Evolutionary conservation across 1,140 invertebrate species (phyloP).

Genomic region (Habropoda laboriosa): DNA sequence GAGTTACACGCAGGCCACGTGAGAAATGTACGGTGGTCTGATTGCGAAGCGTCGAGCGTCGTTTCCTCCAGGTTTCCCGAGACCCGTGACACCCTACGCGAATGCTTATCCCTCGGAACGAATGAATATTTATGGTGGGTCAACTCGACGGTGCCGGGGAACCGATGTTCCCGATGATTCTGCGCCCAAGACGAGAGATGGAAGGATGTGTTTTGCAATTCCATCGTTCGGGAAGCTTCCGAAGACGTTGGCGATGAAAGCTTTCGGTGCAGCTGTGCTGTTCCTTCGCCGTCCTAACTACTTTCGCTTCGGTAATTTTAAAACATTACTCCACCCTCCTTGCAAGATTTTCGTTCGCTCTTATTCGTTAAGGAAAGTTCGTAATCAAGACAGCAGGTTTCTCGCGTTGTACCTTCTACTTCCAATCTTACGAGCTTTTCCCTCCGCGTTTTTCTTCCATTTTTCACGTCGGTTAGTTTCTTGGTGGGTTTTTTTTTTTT

Average conservation of each 20-base stretch:
- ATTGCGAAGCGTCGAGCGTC: conserved; percentile 15
- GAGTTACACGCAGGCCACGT: conserved; percentile 19
- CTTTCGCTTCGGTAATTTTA: conserved; percentile 22
- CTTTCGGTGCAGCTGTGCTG: not conserved
- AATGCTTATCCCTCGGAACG: conserved; percentile 72
- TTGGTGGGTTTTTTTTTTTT: too few species aligned
- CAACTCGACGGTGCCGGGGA: conserved; percentile 20
- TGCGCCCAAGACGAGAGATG: not conserved
- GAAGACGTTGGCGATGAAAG: conserved; percentile 9
- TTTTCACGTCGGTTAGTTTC: not conserved
- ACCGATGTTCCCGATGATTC: conserved; percentile 34
- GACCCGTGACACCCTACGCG: conserved; percentile 25
- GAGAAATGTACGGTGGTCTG: conserved; percentile 41
- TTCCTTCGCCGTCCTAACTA: conserved; percentile 2
- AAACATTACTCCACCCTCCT: too few species aligned
- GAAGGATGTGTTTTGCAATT: conserved; percentile 62
- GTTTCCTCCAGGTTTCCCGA: not conserved
- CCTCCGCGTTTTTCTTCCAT: not conserved
- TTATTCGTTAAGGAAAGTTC: too few species aligned
- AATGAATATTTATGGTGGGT: conserved; percentile 75
- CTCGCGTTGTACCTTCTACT: conserved; percentile 22
- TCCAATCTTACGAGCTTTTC: not conserved
- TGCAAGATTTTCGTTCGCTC: too few species aligned
- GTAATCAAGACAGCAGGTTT: too few species aligned
- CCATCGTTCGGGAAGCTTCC: not conserved